Base-by-base conservation (phyloP, 2,113 vertebrate species). In the Peromyscus californicus region DNA sequence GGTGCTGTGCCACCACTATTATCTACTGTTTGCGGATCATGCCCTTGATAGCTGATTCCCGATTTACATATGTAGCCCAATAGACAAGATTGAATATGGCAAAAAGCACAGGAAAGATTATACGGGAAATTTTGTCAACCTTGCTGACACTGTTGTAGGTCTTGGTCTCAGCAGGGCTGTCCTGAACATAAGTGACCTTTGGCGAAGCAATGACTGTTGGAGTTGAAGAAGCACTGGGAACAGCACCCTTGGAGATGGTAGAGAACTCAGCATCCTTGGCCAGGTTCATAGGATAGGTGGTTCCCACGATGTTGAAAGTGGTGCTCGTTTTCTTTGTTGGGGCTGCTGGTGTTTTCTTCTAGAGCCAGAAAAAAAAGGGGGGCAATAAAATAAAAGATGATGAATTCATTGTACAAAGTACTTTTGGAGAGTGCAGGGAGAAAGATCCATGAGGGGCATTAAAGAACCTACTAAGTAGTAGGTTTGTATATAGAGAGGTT, bases 81-180 rank as follows among this genome's bases (percentile, higher is more conserved):
- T 99, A 99, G 91, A 99, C 99, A 95, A 99, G 97, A 98, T 99
- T 99, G 98, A 99, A 99, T 98, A 99, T 99, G 98, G 99, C 99
- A 98, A 99, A 99, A 89, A 99, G 99, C 86, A 99, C 99, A 4
- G 99, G 99, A 98, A 99, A 99, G 98, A 99, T 99, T 91, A 99
- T 99, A 98, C 99, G 99, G 1, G 99, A 99, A 97, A 99, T 99
- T 99, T 99, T 99, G 99, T 99, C 99, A 98, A 99, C 99, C 99
- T 99, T 99, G 99, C 99, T 99, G 98, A 99, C 99, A 0, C 99
- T 99, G 98, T 99, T 99, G 99, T 99, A 99, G 45, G 99, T 99
- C 98, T 99, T 99, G 97, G 99, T 99, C 93, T 99, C 99, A 45
- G 98, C 98, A 45, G 99, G 99, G 91, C 99, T 99, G 91, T 99